Evolutionary conservation across 1,140 invertebrate genomes (phyloP), one percentile per base, ranked within the genome.

Genomic region (Drosophila sturtevanti): DNA sequence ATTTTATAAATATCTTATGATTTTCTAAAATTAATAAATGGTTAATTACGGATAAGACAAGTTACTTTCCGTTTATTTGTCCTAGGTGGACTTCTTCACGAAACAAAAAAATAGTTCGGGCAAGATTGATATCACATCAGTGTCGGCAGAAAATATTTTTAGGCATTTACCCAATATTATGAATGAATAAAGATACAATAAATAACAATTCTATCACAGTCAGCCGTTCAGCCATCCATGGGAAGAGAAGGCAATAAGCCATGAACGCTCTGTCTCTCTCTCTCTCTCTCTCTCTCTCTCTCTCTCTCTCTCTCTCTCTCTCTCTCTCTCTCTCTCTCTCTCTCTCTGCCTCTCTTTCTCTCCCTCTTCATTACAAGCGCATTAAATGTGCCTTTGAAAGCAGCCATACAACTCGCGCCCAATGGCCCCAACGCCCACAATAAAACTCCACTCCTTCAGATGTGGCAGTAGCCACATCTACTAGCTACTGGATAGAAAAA

Each of bases 391-490:
- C 5, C 51, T 11, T 27, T 34, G 41, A 31, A 38, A 61, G 65
- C 61, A 55, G 54, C 31, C 66, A 73, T 73, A 63, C 68, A 73
- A 63, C 66, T 66, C 59, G 56, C 52, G 24, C 24, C 37, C 24
- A 62, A 55, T 44, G 35, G 24, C 31, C 18, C 41, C 44, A n/a
- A 62, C 54, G 65, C 44, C 66, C 69, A 72, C 68, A 65, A 68
- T 54, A 58, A 54, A 34, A 21, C 41, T 21, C 41, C 44, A 63
- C n/a, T 48, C 58, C 55, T 56, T 21, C 41, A 48, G 41, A 4
- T 44, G 3, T 44, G 41, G 2, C 1, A 10, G 16, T 44, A 44
- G 7, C 41, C 41, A 48, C 41, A 51, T 48, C 12, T 18, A 63
- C 44, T 31, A 41, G 65, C 75, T 66, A 52, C 58, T 24, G 55